phyloP scores from a whole-genome alignment of 1,140 invertebrate species.

The Alviniconcha marisindica region DNA sequence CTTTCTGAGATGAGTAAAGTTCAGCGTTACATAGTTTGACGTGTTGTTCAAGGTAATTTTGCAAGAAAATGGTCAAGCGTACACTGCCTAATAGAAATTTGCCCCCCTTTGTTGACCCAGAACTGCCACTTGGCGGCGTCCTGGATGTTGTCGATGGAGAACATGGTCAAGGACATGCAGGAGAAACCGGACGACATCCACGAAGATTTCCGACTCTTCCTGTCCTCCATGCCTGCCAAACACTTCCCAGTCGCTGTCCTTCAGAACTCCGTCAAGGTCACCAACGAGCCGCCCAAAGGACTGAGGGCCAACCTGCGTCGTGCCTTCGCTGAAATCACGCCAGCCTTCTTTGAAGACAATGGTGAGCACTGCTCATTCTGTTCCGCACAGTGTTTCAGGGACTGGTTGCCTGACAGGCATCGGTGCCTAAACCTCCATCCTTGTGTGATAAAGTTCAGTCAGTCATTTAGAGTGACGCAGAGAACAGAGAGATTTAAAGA shows the following conservation, averaged over 20 bases:
- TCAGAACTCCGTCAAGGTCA: constrained; percentile 78
- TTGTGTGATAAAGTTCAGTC: too few species aligned
- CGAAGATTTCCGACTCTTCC: constrained; percentile 74
- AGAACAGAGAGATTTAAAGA: too few species aligned
- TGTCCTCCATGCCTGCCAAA: constrained; percentile 76
- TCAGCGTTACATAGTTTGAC: too few species aligned
- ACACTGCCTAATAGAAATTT: too few species aligned
- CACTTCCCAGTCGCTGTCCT: constrained; percentile 76
- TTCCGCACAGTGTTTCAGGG: too few species aligned
- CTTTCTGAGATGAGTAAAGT: too few species aligned
- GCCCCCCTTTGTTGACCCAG: too few species aligned
- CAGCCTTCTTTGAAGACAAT: constrained; percentile 86
- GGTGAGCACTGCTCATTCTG: constrained; percentile 72
- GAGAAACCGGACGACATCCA: constrained; percentile 73
- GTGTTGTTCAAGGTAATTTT: too few species aligned
- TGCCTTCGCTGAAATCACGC: constrained; percentile 77
- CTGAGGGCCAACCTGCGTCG: constrained; percentile 83
- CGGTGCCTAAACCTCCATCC: too few species aligned
- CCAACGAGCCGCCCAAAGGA: constrained; percentile 77
- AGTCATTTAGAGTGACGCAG: too few species aligned
- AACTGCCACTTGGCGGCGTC: constrained; percentile 77
- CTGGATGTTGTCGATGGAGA: constrained; percentile 76
- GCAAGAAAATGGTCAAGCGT: too few species aligned
- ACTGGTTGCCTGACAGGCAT: too few species aligned
- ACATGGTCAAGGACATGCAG: constrained; percentile 70